Base-by-base conservation (phyloP, 1,140 invertebrate species). In the Aphaenogaster ashmeadi region DNA sequence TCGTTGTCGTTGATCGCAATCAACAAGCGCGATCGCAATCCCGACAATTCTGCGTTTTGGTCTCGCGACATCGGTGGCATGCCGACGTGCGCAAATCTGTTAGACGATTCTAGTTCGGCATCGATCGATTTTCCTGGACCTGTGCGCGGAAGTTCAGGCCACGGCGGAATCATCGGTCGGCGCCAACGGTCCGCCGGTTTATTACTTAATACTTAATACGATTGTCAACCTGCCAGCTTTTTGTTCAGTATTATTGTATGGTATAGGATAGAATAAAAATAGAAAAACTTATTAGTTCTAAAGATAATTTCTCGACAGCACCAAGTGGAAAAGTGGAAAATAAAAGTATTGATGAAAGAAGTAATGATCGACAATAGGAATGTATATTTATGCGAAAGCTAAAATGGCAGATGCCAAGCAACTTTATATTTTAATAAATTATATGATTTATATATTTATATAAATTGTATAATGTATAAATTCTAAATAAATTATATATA, bases 1-100 rank as follows among this genome's bases (percentile, higher is more conserved):
- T 58, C 50, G 33, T 69, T 5, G 38, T 60, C 47, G 27, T 38
- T 38, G 21, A 27, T 27, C 52, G 66, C 79, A 50, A 27, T 50
- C 52, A 36, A 83, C 52, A 72, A 83, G 38, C 67, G 66, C 66
- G 66, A 83, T 83, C 66, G 21, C 79, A 72, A 83, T 81, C 41
- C 72, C 33, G 62, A 36, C 78, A 54, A 71, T 47, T 47, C 38
- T 52, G 8, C 36, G 13, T 38, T 71, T 58, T n/a, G 64, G 50
- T 72, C 52, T 60, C 54, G 67, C 66, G 47, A 80, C n/a, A 44
- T 21, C 27, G 27, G 27, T 15, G 78, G 60, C 44, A 80, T 44
- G 64, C 15, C 38, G 52, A 41, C 33, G 66, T 52, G 52, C 41
- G 47, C 41, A 71, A 27, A 71, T 15, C 15, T 21, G 36, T 74